phyloP scores from a whole-genome alignment of 2,797 vertebrate species.

The Pristis pectinata region DNA sequence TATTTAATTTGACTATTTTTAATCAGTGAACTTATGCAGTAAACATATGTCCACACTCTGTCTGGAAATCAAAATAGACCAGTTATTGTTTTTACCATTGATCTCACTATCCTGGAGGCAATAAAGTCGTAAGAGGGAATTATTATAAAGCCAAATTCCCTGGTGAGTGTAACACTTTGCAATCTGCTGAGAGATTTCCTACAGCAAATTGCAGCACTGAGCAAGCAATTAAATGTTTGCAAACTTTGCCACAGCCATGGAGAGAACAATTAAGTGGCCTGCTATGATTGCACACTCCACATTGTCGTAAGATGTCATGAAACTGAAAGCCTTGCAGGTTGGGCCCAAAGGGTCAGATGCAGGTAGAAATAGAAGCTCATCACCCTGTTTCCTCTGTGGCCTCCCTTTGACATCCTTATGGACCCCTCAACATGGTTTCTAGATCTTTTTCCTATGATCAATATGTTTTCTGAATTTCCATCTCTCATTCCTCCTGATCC shows the following conservation, averaged over 20 bases:
- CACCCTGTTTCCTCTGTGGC: not conserved
- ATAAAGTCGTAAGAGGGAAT: not conserved
- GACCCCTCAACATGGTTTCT: too few relatives aligned
- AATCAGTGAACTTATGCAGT: not conserved
- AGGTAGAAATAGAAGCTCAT: not conserved
- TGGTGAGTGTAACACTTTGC: not conserved
- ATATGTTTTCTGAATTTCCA: too few relatives aligned
- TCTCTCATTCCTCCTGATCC: too few relatives aligned
- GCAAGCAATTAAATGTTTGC: not conserved
- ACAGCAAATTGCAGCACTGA: not conserved
- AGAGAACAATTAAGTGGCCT: not conserved
- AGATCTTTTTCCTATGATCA: too few relatives aligned
- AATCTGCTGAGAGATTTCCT: not conserved
- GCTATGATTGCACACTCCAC: too few relatives aligned
- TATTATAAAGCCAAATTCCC: not conserved
- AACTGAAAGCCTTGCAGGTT: not conserved
- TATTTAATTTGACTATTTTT: not conserved
- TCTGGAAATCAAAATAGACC: not conserved
- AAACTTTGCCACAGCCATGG: not conserved
- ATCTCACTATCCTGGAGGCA: not conserved
- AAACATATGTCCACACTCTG: not conserved
- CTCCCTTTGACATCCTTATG: too few relatives aligned
- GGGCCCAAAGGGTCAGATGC: not conserved
- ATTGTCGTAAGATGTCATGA: not conserved
- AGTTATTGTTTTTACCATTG: not conserved